These are phyloP conservation scores for Oryzias woworae DNA, from an alignment of 2,113 vertebrate genomes.

Conservation along the genomic window DNA sequence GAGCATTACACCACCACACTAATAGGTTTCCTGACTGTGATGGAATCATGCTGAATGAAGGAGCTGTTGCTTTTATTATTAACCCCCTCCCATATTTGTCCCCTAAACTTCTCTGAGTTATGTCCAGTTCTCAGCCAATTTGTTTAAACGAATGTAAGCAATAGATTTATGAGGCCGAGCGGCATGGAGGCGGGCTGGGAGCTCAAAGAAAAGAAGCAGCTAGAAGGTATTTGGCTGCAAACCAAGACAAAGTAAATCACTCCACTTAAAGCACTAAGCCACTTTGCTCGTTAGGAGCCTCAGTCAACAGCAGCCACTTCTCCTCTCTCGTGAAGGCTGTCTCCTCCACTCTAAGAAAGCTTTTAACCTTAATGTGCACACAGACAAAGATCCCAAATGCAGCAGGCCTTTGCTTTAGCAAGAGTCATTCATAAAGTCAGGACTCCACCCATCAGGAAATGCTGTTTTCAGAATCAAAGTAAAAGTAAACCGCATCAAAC, in stretches of 20 bases:
- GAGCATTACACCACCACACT: not conserved
- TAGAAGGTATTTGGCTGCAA: conserved; percentile 49
- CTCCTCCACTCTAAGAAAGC: not conserved
- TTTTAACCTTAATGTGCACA: conserved; percentile 3
- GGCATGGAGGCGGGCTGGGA: conserved; percentile 21
- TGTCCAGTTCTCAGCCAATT: conserved; percentile 50
- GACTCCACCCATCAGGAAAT: too few relatives aligned
- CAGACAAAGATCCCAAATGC: not conserved
- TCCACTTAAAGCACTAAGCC: conserved; percentile 18
- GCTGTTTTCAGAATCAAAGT: too few relatives aligned
- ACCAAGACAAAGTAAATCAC: conserved; percentile 57
- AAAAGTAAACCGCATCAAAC: too few relatives aligned
- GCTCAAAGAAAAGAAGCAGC: conserved; percentile 32
- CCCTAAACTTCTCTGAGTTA: conserved; percentile 38
- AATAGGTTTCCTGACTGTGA: conserved; percentile 50
- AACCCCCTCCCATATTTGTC: conserved; percentile 21
- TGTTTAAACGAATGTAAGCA: conserved; percentile 54
- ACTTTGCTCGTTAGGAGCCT: conserved; percentile 37
- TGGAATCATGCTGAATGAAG: conserved; percentile 41
- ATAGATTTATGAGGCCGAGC: conserved; percentile 57
- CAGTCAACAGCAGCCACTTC: conserved; percentile 9
- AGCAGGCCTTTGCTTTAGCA: too few relatives aligned
- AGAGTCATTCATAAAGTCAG: too few relatives aligned
- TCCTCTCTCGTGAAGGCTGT: not conserved
- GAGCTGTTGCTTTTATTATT: conserved; percentile 51